Conservation (phyloP, 2,113 vertebrate species). For the Myiopsitta monachus region DNA sequence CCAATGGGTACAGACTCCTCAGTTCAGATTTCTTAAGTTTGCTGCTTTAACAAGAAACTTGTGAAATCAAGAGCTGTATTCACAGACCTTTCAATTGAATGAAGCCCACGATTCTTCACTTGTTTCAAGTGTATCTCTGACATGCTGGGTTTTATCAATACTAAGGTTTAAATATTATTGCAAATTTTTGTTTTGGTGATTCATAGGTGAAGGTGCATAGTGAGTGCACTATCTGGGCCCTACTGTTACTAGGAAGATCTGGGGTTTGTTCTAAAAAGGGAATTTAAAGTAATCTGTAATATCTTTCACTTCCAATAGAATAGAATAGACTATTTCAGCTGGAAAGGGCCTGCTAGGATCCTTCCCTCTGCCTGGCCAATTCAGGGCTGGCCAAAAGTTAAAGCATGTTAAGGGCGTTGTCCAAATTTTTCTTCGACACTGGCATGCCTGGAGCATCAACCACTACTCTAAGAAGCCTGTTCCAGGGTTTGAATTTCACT, state of each 20-base stretch:
- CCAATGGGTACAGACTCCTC: not conserved
- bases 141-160: not conserved
- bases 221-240: not conserved
- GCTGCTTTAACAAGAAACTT: not conserved
- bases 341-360: not conserved
- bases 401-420: not conserved
- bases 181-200: not conserved
- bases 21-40: not conserved
- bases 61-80: not conserved
- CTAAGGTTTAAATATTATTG: not conserved
- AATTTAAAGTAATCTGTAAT: not conserved
- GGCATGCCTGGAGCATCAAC: not conserved
- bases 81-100: not conserved
- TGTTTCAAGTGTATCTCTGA: not conserved
- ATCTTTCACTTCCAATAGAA: not conserved
- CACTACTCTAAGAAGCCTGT: not conserved
- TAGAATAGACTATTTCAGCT: not conserved
- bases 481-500: not conserved
- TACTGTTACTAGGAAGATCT: not conserved
- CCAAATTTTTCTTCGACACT: not conserved
- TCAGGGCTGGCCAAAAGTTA: not conserved
- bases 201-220: not conserved
- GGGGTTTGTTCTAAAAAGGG: not conserved
- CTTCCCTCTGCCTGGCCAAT: not conserved
- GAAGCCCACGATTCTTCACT: not conserved